Conservation (phyloP, 2,888 invertebrate genomes). For the Ryuthela nishihirai region DNA sequence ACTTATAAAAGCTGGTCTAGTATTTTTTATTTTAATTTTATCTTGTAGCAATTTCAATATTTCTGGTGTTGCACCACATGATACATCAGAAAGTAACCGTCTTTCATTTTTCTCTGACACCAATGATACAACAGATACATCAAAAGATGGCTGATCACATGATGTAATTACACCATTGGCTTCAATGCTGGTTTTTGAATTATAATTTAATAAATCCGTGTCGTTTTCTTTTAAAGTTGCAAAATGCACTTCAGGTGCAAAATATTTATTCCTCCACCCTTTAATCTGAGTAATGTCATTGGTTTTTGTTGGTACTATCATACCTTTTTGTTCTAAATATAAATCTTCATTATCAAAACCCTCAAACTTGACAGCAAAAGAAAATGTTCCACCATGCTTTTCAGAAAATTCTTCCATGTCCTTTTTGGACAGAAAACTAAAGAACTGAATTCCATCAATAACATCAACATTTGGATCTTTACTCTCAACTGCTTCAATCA, state of each 20-base stretch:
- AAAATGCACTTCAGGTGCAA: constrained; percentile 16
- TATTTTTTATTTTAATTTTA: constrained; percentile 4
- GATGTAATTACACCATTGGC: too few species aligned
- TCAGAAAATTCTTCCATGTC: constrained; percentile 34
- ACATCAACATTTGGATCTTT: constrained; percentile 40
- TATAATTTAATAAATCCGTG: neutral
- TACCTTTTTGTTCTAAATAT: constrained; percentile 1
- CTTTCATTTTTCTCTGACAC: too few species aligned
- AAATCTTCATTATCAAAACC: neutral
- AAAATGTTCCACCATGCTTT: constrained; percentile 1
- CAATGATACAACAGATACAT: too few species aligned
- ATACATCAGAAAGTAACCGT: too few species aligned
- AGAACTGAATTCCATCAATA: constrained; percentile 43
- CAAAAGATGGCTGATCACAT: too few species aligned
- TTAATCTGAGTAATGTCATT: constrained; percentile 39
- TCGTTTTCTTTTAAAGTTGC: neutral
- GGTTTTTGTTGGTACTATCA: constrained; percentile 39
- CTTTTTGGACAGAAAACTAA: constrained; percentile 41
- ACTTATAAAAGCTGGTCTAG: constrained; percentile 30
- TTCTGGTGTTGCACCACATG: too few species aligned
- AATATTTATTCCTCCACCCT: constrained; percentile 36
- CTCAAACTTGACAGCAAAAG: neutral
- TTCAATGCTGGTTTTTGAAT: neutral
- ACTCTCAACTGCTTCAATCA: too few species aligned
- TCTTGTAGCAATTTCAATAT: too few species aligned